Evolutionary conservation across 2,888 invertebrate species (phyloP).

Genomic region (Meteorus cinctellus): DNA sequence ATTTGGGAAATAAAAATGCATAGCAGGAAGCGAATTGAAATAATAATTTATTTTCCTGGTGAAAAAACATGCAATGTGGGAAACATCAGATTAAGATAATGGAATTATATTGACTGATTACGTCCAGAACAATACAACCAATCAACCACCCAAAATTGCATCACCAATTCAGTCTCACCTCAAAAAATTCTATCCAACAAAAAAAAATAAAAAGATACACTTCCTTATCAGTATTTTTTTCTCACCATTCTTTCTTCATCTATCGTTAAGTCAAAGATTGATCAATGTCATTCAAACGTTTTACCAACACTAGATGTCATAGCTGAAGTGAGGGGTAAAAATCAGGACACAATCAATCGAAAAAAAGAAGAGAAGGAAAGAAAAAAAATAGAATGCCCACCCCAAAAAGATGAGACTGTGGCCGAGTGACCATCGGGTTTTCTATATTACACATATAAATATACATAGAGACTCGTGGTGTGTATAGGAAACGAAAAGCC

Average conservation of each 20-base stretch:
- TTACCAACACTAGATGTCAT: background rate
- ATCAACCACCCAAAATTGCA: no score
- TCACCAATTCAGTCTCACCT: no score
- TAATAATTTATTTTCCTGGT: no score
- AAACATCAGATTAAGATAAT: no score
- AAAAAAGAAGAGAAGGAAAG: background rate
- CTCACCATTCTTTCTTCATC: background rate
- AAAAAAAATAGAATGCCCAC: no score
- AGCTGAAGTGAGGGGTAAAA: background rate
- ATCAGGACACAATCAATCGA: conserved; percentile 8
- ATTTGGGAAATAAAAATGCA: no score
- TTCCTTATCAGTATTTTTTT: background rate
- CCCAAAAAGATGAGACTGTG: background rate
- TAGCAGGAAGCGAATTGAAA: no score
- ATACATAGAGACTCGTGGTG: background rate
- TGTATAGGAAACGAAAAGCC: conserved; percentile 9
- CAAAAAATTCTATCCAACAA: background rate
- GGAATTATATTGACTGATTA: no score
- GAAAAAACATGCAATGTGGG: no score
- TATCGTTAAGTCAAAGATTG: background rate
- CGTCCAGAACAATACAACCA: no score
- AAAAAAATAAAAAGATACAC: no score
- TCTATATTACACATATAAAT: conserved; percentile 1
- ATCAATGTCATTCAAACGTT: conserved; percentile 1
- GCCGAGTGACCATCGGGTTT: background rate